Conservation (phyloP, 2,888 invertebrate genomes). For the Ariolimax columbianus region DNA sequence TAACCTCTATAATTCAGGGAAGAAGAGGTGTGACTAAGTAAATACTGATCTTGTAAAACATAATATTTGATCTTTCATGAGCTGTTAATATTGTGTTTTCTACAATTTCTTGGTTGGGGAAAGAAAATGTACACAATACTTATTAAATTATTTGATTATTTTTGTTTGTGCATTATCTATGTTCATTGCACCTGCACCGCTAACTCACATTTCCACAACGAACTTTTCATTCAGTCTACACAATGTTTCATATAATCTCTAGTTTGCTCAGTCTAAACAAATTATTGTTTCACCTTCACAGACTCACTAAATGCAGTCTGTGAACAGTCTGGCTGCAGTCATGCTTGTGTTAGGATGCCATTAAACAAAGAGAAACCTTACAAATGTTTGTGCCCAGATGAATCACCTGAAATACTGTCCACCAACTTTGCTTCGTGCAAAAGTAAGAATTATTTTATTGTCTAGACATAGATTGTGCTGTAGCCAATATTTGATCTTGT, state of each 20-base stretch:
- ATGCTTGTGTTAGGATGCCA: constrained; percentile 64
- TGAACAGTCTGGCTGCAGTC: constrained; percentile 61
- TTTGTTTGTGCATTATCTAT: not conserved
- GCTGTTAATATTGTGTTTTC: no score
- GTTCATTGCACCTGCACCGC: not conserved
- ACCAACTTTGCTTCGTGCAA: constrained; percentile 61
- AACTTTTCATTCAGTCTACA: not conserved
- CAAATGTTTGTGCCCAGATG: constrained; percentile 66
- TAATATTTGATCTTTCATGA: no score
- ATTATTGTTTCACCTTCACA: constrained; percentile 10
- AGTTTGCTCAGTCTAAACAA: not conserved
- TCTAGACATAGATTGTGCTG: not conserved
- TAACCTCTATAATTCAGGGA: no score
- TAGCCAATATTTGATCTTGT: not conserved
- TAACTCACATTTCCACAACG: not conserved
- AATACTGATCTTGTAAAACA: no score
- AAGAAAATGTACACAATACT: no score
- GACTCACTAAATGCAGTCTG: constrained; percentile 59
- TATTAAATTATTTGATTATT: not conserved
- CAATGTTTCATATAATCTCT: not conserved
- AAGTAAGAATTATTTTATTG: constrained; percentile 57
- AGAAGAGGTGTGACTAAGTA: no score
- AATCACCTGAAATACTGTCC: constrained; percentile 58
- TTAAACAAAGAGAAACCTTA: constrained; percentile 50
- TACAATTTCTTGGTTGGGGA: no score